phyloP scores from a whole-genome alignment of 2,888 invertebrate species.

The Oegoconia quadripuncta region DNA sequence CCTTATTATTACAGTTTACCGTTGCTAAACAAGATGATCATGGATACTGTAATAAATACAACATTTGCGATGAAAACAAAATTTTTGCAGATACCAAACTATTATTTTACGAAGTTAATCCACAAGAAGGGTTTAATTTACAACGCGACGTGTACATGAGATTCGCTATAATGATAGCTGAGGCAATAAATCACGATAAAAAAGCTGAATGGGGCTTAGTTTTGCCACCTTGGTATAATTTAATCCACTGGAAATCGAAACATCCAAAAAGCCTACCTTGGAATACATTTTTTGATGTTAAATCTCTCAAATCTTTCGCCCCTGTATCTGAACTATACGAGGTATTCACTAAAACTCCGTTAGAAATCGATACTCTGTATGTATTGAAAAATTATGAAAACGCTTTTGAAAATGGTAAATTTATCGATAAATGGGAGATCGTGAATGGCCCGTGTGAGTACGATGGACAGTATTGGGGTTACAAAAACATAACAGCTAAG shows the following conservation, averaged over 20 bases:
- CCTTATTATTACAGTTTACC: constrained; percentile 20
- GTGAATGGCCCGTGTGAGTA: constrained; percentile 64
- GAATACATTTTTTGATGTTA: constrained; percentile 91
- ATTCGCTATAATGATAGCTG: constrained; percentile 89
- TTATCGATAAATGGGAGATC: constrained; percentile 89
- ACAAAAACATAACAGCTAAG: constrained; percentile 82
- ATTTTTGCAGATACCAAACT: constrained; percentile 71
- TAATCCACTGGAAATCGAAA: constrained; percentile 92
- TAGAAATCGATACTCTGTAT: constrained; percentile 86
- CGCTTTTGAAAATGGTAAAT: constrained; percentile 89
- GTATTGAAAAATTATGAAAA: constrained; percentile 91
- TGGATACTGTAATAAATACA: constrained; percentile 30
- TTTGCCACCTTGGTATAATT: constrained; percentile 93
- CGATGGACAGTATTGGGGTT: constrained; percentile 83
- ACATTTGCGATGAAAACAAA: constrained; percentile 20
- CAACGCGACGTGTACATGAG: constrained; percentile 97
- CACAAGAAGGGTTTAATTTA: constrained; percentile 97
- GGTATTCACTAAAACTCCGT: constrained; percentile 70
- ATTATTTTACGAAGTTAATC: constrained; percentile 95
- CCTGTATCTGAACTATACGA: constrained; percentile 93
- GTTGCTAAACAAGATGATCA: constrained; percentile 20
- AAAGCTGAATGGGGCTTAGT: constrained; percentile 82
- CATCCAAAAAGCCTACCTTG: constrained; percentile 84
- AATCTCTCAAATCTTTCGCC: constrained; percentile 86
- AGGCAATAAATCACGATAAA: constrained; percentile 76